Evolutionary conservation across 2,113 vertebrate genomes (phyloP).

Genomic region (Chaetodon auriga): DNA sequence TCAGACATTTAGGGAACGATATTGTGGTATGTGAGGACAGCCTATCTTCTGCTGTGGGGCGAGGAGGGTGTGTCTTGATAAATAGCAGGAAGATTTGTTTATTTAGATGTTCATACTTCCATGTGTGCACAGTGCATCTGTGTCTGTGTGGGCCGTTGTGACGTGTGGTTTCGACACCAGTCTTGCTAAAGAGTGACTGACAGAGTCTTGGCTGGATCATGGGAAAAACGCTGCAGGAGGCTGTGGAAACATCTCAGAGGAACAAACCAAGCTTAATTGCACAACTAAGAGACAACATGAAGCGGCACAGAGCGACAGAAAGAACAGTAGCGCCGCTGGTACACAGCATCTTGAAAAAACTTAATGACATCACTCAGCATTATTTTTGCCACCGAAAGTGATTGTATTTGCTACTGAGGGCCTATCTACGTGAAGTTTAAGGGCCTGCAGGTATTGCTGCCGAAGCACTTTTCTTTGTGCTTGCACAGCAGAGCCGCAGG

Average conservation of each 20-base stretch:
- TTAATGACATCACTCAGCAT: background rate
- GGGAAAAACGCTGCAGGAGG: conserved; percentile 24
- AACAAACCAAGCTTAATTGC: conserved; percentile 4
- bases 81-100: conserved; percentile 55
- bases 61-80: conserved; percentile 41
- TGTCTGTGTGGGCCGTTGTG: background rate
- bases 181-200: conserved; percentile 11
- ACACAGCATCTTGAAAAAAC: background rate
- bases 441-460: background rate
- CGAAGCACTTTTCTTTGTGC: conserved; percentile 34
- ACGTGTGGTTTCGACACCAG: conserved; percentile 39
- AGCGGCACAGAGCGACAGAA: background rate
- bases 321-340: background rate
- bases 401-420: background rate
- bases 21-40: conserved; percentile 1
- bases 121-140: conserved; percentile 23
- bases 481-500: conserved; percentile 23
- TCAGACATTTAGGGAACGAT: conserved; percentile 1
- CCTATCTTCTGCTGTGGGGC: background rate
- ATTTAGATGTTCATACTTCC: conserved; percentile 45
- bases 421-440: background rate
- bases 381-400: background rate
- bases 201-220: conserved; percentile 31
- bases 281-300: background rate
- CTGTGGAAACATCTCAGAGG: conserved; percentile 19